Conservation (phyloP, 2,797 vertebrate species). For the Brachyalestes nurse region DNA sequence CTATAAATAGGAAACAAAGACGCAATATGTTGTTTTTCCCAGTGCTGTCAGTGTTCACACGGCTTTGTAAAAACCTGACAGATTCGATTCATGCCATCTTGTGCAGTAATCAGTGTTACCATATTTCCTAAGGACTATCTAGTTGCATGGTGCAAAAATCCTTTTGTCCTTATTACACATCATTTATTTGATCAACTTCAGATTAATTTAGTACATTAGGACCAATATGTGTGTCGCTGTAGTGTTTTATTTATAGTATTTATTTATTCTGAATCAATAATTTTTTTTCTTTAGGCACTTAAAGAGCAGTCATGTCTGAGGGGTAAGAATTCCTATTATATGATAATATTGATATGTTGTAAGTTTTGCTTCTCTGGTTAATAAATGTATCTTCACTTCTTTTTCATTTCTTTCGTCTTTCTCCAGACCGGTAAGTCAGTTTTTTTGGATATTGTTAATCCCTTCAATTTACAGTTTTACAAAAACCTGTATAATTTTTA, state of each 20-base stretch:
- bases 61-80: conserved; percentile 20
- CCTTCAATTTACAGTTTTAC: neutral
- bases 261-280: neutral
- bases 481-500: too few species aligned
- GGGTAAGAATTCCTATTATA: conserved; percentile 68
- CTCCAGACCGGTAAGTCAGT: conserved; percentile 75
- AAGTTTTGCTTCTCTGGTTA: conserved; percentile 14
- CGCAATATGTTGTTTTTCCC: conserved; percentile 1
- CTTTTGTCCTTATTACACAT: too few species aligned
- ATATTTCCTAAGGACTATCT: conserved; percentile 18
- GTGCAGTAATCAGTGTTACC: conserved; percentile 17
- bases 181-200: neutral
- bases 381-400: neutral
- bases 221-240: too few species aligned
- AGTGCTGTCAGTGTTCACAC: neutral
- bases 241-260: too few species aligned
- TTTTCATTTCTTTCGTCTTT: conserved; percentile 28
- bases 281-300: conserved; percentile 35
- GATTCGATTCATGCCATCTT: conserved; percentile 1
- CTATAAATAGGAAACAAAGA: conserved; percentile 14
- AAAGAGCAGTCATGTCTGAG: conserved; percentile 76
- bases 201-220: neutral
- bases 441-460: neutral
- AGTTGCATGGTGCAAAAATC: neutral
- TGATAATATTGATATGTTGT: neutral